Evolutionary conservation across 53 echinoderm and acorn worm species (phyloP), one percentile per base, ranked within the genome.

Genomic region (Mesocentrotus franciscanus): DNA sequence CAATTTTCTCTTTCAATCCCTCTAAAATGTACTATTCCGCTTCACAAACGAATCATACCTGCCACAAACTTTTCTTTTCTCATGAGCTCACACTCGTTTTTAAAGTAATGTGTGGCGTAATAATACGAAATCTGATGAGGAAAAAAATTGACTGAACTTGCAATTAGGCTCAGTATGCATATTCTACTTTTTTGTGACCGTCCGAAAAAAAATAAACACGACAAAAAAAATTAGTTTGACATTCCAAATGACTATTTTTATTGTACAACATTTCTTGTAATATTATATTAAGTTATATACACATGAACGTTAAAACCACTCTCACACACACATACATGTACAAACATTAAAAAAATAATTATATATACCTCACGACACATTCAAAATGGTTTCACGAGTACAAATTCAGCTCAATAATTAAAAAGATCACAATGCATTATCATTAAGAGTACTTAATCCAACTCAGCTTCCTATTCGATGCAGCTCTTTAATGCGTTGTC

Each of bases 201-300:
- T 1, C 1, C 74, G 30, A 74, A 13, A 74, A 27, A 0, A 74
- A 74, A 30, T 10, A 30, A 74, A 18, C 20, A 64, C 64, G 64
- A 20, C 16, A 0, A 64, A 15, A 64, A 14, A 20, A 64, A 10
- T 15, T 49, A 49, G 49, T 49, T 74, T 74, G 9, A 8, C 39
- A 81, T 81, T 81, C 13, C 36, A 81, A 81, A 81, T 39, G 81
- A 8, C 12, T 81, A 18, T 42, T 32, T 24, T 81, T 42, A 81
- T 22, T 81, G 16, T 81, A 81, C 81, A 81, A 81, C 81, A 81
- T 33, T 81, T 81, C 81, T 20, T 81, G 81, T 42, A 81, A 78
- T 78, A 33, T 33, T 42, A 39, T 42, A 81, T 81, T 20, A 39
- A 42, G 36, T 81, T 81, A 81, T 39, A 81, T 39, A 81, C 74